Conservation (phyloP, 2,888 invertebrate genomes). For the Scaeva pyrastri region DNA sequence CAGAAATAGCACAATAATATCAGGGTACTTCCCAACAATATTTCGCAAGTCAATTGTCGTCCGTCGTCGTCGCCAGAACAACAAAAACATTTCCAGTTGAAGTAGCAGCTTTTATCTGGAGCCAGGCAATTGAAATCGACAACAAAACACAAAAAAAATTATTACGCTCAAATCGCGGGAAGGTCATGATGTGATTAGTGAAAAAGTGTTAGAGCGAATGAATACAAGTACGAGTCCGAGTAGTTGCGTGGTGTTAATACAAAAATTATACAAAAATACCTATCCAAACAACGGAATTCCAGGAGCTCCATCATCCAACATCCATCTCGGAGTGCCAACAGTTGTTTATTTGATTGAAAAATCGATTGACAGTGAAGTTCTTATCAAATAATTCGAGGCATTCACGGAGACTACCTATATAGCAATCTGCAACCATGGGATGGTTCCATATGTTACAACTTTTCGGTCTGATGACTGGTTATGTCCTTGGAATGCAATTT, state of each 20-base stretch:
- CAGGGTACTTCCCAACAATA: constrained; percentile 21
- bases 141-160: not conserved
- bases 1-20: constrained; percentile 29
- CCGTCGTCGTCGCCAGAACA: too few relatives aligned
- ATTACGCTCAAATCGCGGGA: constrained; percentile 48
- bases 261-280: not conserved
- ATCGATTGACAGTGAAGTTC: constrained; percentile 59
- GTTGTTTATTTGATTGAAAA: constrained; percentile 73
- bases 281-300: constrained; percentile 3
- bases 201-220: constrained; percentile 36
- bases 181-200: constrained; percentile 63
- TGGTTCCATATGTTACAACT: constrained; percentile 71
- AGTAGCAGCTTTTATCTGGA: constrained; percentile 14
- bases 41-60: constrained; percentile 10
- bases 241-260: constrained; percentile 7
- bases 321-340: constrained; percentile 55
- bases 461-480: constrained; percentile 56
- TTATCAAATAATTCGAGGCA: constrained; percentile 15
- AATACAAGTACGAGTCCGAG: not conserved
- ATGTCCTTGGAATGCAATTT: constrained; percentile 59
- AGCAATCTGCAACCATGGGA: constrained; percentile 48
- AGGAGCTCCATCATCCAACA: not conserved
- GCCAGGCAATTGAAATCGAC: constrained; percentile 19
- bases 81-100: not conserved
- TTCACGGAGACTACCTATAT: not conserved